phyloP scores from a whole-genome alignment of 2,888 invertebrate genomes.

The Rhagonycha lutea region DNA sequence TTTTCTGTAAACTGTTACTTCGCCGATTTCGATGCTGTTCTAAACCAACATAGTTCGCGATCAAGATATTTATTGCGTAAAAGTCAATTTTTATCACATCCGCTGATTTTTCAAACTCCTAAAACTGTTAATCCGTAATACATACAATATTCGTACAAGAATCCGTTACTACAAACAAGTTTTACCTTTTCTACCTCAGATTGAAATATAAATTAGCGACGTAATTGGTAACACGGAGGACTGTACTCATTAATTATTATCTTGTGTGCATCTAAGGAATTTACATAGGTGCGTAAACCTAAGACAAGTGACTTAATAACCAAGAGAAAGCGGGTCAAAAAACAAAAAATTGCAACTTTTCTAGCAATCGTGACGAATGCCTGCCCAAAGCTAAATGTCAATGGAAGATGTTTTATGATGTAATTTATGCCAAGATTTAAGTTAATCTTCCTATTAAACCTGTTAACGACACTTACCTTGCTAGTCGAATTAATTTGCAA shows the following conservation, averaged over 20 bases:
- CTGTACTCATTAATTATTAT: not conserved
- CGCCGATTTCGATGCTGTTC: not conserved
- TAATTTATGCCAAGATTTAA: not conserved
- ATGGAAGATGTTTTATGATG: constrained; percentile 1
- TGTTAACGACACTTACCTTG: constrained; percentile 68
- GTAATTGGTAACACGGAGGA: not conserved
- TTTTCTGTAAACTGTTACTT: not conserved
- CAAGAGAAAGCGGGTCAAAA: constrained; percentile 38
- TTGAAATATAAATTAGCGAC: not conserved
- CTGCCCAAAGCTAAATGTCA: constrained; percentile 1
- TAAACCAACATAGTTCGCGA: not conserved
- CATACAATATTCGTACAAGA: not conserved
- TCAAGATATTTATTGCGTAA: not conserved
- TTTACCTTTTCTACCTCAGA: not conserved
- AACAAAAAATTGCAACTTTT: constrained; percentile 30
- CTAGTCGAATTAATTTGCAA: constrained; percentile 78
- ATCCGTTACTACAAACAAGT: not conserved
- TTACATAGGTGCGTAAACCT: constrained; percentile 20
- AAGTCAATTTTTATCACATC: not conserved
- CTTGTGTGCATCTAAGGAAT: constrained; percentile 13
- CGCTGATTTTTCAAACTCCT: not conserved
- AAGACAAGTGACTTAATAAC: constrained; percentile 31
- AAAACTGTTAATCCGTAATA: not conserved
- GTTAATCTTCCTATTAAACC: not conserved
- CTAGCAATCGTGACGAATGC: constrained; percentile 2